phyloP scores from a whole-genome alignment of 2,113 vertebrate genomes.

The Capreolus pygargus region DNA sequence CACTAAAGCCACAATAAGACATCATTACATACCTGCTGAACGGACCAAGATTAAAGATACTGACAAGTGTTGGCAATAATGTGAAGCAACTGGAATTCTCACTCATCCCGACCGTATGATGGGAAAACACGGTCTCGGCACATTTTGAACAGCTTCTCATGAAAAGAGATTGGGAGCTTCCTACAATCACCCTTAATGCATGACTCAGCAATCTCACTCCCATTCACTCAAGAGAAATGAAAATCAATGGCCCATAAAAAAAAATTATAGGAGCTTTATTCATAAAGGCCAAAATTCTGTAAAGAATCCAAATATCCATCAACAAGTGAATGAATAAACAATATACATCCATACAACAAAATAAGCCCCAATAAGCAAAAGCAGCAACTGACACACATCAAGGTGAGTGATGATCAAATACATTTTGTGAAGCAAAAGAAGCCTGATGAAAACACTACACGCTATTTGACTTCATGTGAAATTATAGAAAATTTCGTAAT shows the following conservation, averaged over 20 bases:
- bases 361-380: not conserved
- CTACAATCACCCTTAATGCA: not conserved
- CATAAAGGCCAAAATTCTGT: not conserved
- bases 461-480: not conserved
- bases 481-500: not conserved
- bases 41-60: not conserved
- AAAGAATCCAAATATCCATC: not conserved
- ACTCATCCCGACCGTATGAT: fast-evolving
- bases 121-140: fast-evolving
- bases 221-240: not conserved
- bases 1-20: not conserved
- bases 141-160: not conserved
- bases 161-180: not conserved
- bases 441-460: not conserved
- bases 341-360: not conserved
- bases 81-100: not conserved
- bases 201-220: not conserved
- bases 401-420: not conserved
- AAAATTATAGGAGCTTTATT: not conserved
- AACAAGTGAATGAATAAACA: not conserved
- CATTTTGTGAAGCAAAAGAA: not conserved
- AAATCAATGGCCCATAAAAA: not conserved
- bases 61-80: not conserved
- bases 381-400: not conserved
- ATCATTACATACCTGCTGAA: not conserved